Conservation (phyloP, 2,888 invertebrate species). For the Phymatocera aterrima region DNA sequence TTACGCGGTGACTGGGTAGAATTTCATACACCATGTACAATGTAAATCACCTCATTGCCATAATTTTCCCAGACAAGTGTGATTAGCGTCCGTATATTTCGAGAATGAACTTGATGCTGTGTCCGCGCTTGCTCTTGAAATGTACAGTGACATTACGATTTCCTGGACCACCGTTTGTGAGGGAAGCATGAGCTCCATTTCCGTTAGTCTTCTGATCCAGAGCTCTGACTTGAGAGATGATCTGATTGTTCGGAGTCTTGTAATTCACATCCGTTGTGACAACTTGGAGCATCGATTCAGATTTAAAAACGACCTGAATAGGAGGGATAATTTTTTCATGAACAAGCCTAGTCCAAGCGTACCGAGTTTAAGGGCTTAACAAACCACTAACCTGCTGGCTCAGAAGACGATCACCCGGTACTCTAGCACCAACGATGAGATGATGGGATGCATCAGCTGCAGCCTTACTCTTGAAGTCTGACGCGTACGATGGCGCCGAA, state of each 20-base stretch:
- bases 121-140: constrained; percentile 74
- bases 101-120: constrained; percentile 74
- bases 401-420: constrained; percentile 57
- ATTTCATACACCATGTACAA: neutral
- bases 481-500: neutral
- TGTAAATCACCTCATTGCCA: neutral
- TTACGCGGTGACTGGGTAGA: no score
- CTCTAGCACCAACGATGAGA: constrained; percentile 59
- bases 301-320: constrained; percentile 56
- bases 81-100: constrained; percentile 68
- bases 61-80: neutral
- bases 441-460: constrained; percentile 54
- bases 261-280: constrained; percentile 58
- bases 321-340: neutral
- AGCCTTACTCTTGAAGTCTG: no score
- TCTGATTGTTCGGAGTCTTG: constrained; percentile 53
- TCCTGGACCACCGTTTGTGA: constrained; percentile 73
- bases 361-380: neutral
- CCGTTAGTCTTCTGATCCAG: constrained; percentile 73
- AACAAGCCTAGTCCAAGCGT: neutral
- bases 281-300: constrained; percentile 61
- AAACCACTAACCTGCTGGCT: constrained; percentile 40
- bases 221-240: constrained; percentile 71
- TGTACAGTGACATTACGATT: constrained; percentile 67
- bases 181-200: constrained; percentile 73